Percentiles rank a stretch among this genome's conserved stretches.
Conservation (phyloP, 2,113 vertebrate genomes). For the Falcunculus frontatus region DNA sequence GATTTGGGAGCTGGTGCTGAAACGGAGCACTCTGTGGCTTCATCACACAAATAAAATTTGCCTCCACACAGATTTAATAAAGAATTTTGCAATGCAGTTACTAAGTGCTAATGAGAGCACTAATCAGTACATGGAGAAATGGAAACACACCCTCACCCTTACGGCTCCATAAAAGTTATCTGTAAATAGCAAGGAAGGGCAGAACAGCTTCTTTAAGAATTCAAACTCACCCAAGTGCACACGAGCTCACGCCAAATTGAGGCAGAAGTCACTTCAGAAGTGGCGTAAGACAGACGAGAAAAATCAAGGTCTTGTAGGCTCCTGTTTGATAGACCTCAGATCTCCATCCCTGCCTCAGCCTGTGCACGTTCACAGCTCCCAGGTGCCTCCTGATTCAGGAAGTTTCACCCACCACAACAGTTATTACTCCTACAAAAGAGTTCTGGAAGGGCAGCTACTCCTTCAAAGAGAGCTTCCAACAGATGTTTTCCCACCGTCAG, state of each 20-base stretch:
- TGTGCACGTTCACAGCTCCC: not conserved
- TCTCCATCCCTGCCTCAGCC: not conserved
- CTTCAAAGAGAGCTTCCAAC: conserved; percentile 21
- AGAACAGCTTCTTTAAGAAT: not conserved
- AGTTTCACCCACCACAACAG: not conserved
- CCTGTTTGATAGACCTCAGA: not conserved
- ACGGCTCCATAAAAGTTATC: not conserved
- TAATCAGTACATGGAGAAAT: not conserved
- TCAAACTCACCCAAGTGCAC: not conserved
- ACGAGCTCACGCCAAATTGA: not conserved
- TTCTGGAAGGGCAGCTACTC: conserved; percentile 21
- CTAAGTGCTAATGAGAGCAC: not conserved
- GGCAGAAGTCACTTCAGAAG: not conserved
- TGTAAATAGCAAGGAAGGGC: not conserved
- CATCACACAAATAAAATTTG: not conserved
- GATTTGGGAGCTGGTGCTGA: not conserved
- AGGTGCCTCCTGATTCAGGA: not conserved
- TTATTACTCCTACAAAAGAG: not conserved
- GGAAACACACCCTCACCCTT: not conserved
- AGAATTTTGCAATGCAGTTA: not conserved
- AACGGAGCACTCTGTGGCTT: not conserved
- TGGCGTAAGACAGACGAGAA: not conserved
- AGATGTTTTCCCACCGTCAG: conserved; percentile 6
- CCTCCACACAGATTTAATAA: not conserved
- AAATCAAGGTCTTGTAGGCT: not conserved